A percentile compares a stretch with the other conserved stretches of the same genome.
These are phyloP conservation scores for Hoplostethus atlanticus DNA, from an alignment of 2,797 vertebrate species.

Conservation along the genomic window DNA sequence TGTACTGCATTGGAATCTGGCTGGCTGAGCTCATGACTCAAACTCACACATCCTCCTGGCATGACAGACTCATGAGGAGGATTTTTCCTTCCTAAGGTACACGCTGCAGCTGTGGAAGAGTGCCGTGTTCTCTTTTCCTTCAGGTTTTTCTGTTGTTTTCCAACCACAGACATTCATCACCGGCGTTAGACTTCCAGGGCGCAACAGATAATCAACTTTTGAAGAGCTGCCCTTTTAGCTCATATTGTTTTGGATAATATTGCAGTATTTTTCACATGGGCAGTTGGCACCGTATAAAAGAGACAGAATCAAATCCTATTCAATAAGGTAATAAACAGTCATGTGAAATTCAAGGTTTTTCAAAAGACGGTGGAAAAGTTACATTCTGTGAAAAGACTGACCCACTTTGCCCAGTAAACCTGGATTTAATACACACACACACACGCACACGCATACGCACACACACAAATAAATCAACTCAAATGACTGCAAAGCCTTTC, in stretches of 20 bases:
- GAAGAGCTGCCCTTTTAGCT: neutral
- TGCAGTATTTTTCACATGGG: neutral
- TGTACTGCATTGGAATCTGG: conserved; percentile 12
- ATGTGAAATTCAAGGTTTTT: neutral
- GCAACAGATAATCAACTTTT: conserved; percentile 10
- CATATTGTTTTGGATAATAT: neutral
- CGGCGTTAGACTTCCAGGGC: conserved; percentile 2
- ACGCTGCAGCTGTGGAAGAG: conserved; percentile 48
- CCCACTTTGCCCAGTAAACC: neutral
- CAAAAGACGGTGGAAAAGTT: neutral
- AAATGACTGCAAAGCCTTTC: neutral
- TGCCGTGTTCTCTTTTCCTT: conserved; percentile 40
- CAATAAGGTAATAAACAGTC: neutral
- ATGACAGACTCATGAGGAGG: conserved; percentile 30
- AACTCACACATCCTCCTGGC: conserved; percentile 26
- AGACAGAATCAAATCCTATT: neutral
- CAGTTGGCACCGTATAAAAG: neutral
- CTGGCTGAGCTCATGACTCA: conserved; percentile 6
- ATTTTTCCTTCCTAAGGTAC: conserved; percentile 33
- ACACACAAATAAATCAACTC: neutral
- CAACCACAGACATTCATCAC: conserved; percentile 11
- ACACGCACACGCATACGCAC: neutral
- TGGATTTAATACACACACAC: neutral
- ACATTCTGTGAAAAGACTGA: neutral
- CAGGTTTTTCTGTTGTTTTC: conserved; percentile 43